Conservation (phyloP, 2,888 invertebrate species). For the Chironomus tentans region DNA sequence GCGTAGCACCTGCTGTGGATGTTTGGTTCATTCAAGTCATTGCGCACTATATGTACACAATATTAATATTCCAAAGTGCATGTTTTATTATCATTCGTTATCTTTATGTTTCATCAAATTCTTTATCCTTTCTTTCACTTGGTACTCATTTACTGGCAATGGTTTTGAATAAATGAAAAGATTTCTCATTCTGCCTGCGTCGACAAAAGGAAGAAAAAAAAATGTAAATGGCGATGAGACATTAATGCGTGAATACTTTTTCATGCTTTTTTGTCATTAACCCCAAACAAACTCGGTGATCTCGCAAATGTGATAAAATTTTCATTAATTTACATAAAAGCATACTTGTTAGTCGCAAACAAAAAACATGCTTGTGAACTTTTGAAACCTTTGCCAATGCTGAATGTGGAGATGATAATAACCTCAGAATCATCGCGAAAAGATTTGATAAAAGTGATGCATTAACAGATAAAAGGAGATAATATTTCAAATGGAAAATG, state of each 20-base stretch:
- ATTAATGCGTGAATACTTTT: slow-evolving; percentile 17
- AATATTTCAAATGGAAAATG: background rate
- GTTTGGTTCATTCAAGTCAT: too few species aligned
- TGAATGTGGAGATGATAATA: background rate
- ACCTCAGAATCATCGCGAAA: background rate
- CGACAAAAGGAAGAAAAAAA: slow-evolving; percentile 11
- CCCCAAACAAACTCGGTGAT: background rate
- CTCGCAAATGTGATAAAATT: slow-evolving; percentile 14
- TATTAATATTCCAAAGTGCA: background rate
- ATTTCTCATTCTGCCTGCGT: slow-evolving; percentile 6
- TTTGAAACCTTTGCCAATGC: background rate
- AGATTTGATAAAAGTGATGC: background rate
- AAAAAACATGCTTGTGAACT: background rate
- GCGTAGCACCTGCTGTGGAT: background rate
- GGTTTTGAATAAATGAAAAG: slow-evolving; percentile 4
- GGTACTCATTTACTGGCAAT: background rate
- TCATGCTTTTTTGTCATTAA: slow-evolving; percentile 3
- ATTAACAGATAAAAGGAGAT: background rate
- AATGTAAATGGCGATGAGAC: slow-evolving; percentile 1
- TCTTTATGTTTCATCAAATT: slow-evolving; percentile 16
- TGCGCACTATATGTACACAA: background rate
- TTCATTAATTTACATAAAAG: slow-evolving; percentile 22
- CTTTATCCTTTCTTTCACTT: background rate
- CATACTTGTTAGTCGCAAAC: background rate
- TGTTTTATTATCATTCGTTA: slow-evolving; percentile 4